phyloP scores from a whole-genome alignment of 2,797 vertebrate genomes.

The Lepus townsendii region DNA sequence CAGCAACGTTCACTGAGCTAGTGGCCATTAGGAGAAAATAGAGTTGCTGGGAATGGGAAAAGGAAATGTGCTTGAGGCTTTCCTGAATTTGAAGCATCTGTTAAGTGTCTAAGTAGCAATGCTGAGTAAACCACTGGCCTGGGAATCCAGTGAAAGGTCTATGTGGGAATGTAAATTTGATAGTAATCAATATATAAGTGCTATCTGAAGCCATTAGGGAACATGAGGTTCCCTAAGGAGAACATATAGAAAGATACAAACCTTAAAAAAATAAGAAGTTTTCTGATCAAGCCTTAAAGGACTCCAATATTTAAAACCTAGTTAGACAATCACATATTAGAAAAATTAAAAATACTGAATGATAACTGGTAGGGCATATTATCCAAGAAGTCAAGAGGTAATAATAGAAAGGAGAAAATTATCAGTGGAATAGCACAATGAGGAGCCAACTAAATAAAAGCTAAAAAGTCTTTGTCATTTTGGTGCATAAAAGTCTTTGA shows the following conservation, averaged over 20 bases:
- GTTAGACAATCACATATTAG: not conserved
- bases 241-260: not conserved
- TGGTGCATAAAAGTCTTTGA: not conserved
- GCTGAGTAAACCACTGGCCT: not conserved
- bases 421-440: not conserved
- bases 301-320: not conserved
- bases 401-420: not conserved
- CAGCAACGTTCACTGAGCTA: not conserved
- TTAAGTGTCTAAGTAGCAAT: not conserved
- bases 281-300: not conserved
- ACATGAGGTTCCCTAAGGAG: not conserved
- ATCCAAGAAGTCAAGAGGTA: not conserved
- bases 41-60: not conserved
- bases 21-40: not conserved
- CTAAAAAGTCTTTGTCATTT: not conserved
- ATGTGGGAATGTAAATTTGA: not conserved
- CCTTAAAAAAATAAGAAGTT: not conserved
- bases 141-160: constrained; percentile 5
- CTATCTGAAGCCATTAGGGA: not conserved
- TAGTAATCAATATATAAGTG: not conserved
- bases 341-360: not conserved
- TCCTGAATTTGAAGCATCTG: not conserved
- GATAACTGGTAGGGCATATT: not conserved
- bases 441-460: not conserved
- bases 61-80: not conserved